Base-by-base conservation (phyloP, 2,888 invertebrate species). In the Pyrochroa serraticornis region DNA sequence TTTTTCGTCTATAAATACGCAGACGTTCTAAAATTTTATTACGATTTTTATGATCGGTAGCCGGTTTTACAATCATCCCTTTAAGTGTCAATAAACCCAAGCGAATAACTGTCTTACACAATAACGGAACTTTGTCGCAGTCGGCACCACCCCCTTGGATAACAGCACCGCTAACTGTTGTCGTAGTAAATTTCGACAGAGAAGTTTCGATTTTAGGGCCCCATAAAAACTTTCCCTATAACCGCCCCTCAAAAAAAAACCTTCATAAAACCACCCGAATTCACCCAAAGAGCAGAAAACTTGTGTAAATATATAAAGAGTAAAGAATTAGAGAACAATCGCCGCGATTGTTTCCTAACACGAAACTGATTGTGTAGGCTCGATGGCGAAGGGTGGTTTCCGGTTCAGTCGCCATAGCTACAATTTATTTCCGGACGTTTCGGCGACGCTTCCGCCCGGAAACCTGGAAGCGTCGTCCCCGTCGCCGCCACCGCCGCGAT, bases 51-150 rank as follows among this genome's bases (percentile, higher is more conserved):
- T 59, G 60, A 59, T 60, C 61, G 43, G 62, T 64, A 64, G 66
- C 62, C 58, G 62, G 54, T 60, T 62, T 62, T 60, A 60, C 64
- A 60, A 60, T 62, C 66, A 63, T 62, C 66, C 66, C 65, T 60
- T 62, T 62, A 56, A 62, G 59, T 49, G 47, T 48, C n/a, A 14
- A 59, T 62, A 62, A 62, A 53, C 37, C 22, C 9, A 34, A 54
- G 59, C 55, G 44, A 43, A 56, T 50, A 55, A 56, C 56, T 43
- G 50, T 50, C 49, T 39, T 45, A 42, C 38, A 22, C 35, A 55
- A 55, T 61, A 62, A 62, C 63, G 51, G 61, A 34, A 49, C 56
- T 39, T 55, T 56, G 60, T 63, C 56, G 45, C 49, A 53, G 59
- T 48, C 54, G 55, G 57, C 54, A 39, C 32, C 48, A 22, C 36